phyloP scores from a whole-genome alignment of 1,140 invertebrate species.

The Dufourea novaeangliae region DNA sequence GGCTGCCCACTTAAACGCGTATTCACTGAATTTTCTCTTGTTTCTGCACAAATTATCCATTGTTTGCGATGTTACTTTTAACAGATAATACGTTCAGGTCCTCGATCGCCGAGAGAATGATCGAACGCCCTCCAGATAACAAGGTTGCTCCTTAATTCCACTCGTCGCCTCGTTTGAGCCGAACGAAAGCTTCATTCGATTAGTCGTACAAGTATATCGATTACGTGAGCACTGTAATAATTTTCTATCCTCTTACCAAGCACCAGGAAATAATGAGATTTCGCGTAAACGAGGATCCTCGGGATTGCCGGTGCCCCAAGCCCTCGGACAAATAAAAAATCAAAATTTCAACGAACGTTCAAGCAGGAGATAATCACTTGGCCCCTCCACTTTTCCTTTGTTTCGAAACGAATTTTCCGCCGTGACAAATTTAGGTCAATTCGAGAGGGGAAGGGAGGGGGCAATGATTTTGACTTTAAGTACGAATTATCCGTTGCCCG shows the following conservation, averaged over 20 bases:
- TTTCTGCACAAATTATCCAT: too few relatives aligned
- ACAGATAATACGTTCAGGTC: background rate
- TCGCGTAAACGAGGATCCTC: background rate
- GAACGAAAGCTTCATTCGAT: background rate
- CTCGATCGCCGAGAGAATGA: too few relatives aligned
- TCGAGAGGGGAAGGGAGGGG: background rate
- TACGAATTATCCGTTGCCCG: background rate
- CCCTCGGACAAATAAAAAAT: background rate
- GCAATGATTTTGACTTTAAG: background rate
- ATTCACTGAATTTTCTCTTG: too few relatives aligned
- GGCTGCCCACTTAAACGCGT: too few relatives aligned
- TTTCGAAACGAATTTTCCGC: too few relatives aligned
- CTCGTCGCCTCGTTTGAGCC: background rate
- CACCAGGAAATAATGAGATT: background rate
- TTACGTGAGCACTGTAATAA: constrained; percentile 1
- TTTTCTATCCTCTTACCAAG: background rate
- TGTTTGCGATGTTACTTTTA: too few relatives aligned
- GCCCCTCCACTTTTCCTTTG: background rate
- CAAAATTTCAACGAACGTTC: too few relatives aligned
- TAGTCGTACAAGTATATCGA: background rate
- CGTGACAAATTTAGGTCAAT: background rate
- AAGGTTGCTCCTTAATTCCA: background rate
- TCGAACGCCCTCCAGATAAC: background rate
- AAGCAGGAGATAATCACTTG: background rate
- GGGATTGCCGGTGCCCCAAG: background rate